A percentile compares a stretch with the other conserved stretches of the same genome.
Conservation (phyloP, 2,113 vertebrate genomes). For the Calypte anna region DNA sequence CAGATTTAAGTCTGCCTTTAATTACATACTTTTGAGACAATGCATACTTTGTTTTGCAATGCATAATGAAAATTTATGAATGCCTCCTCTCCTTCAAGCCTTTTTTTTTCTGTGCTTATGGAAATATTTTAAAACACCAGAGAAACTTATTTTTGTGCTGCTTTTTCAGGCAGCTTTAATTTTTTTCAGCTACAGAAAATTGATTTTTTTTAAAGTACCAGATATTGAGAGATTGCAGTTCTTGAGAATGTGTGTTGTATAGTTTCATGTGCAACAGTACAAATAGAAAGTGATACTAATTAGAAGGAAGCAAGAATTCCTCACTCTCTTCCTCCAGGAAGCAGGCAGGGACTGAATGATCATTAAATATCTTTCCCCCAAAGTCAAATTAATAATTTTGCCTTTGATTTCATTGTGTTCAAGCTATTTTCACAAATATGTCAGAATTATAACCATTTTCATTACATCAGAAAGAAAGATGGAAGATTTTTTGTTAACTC, state of each 20-base stretch:
- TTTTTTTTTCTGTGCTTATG: neutral
- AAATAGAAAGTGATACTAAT: neutral
- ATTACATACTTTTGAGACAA: neutral
- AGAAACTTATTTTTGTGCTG: neutral
- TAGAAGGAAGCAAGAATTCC: neutral
- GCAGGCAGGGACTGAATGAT: neutral
- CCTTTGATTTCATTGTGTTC: neutral
- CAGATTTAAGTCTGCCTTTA: neutral
- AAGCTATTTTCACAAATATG: neutral
- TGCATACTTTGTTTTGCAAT: neutral
- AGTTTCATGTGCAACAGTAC: neutral
- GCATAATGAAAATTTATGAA: neutral
- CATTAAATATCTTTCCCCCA: neutral
- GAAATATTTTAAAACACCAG: neutral
- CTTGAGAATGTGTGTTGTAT: neutral
- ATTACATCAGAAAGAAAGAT: neutral
- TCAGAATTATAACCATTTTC: neutral
- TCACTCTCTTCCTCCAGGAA: accelerated
- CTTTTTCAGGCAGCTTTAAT: neutral
- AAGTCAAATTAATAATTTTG: neutral
- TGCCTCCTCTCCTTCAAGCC: neutral
- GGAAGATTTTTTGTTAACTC: neutral
- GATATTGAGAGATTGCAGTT: neutral
- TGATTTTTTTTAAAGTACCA: neutral
- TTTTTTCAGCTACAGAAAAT: neutral